A percentile compares a stretch with the other conserved stretches of the same genome.
Evolutionary conservation across 2,888 invertebrate species (phyloP).

Genomic region (Drosophila quinaria): DNA sequence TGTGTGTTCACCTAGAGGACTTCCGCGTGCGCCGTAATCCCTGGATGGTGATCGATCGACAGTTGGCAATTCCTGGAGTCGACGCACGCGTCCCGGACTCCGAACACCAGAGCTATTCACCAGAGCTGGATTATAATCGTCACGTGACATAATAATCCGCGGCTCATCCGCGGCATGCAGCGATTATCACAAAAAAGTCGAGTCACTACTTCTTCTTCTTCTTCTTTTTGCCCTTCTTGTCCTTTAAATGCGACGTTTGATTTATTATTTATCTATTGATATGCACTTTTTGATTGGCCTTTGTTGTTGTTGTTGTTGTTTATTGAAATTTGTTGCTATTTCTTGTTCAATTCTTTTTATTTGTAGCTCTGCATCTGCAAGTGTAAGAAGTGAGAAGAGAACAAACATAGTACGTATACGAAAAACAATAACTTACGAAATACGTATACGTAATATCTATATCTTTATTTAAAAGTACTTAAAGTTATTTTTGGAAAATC

Average conservation of each 20-base stretch:
- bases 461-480: too few species aligned
- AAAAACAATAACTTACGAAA: constrained; percentile 45
- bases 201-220: background rate
- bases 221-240: constrained; percentile 12
- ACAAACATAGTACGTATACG: constrained; percentile 53
- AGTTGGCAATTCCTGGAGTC: constrained; percentile 91
- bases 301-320: constrained; percentile 35
- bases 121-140: constrained; percentile 86
- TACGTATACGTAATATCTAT: constrained; percentile 22
- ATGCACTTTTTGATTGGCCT: constrained; percentile 66
- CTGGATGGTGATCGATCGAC: constrained; percentile 96
- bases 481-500: too few species aligned
- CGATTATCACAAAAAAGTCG: constrained; percentile 11
- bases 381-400: constrained; percentile 66
- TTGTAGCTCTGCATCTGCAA: constrained; percentile 67
- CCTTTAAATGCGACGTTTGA: constrained; percentile 73
- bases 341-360: constrained; percentile 50
- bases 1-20: constrained; percentile 87
- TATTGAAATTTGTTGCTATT: constrained; percentile 32
- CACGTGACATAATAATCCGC: constrained; percentile 87
- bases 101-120: constrained; percentile 89
- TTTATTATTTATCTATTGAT: constrained; percentile 60
- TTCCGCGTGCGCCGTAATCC: constrained; percentile 89
- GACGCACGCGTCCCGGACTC: constrained; percentile 88
- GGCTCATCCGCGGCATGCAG: constrained; percentile 85